Percentiles rank a stretch among this genome's conserved stretches.
These are phyloP conservation scores for Tokudaia tokunoshimensis DNA, from an alignment of 2,797 vertebrate genomes.

Conservation along the genomic window DNA sequence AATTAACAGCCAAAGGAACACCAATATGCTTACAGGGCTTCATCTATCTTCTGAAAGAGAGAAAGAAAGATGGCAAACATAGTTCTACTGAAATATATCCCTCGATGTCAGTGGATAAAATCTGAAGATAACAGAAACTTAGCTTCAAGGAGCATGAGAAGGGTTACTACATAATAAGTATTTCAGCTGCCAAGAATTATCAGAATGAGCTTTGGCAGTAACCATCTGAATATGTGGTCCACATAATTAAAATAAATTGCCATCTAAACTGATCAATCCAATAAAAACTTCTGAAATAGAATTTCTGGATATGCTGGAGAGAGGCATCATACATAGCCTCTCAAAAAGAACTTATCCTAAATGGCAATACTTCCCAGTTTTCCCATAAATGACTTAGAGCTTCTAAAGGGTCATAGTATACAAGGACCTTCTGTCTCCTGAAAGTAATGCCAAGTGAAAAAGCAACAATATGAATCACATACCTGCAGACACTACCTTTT, in stretches of 20 bases:
- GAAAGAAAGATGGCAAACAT: background rate
- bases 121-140: background rate
- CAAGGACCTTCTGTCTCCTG: background rate
- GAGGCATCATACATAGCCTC: background rate
- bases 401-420: background rate
- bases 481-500: slow-evolving; percentile 18
- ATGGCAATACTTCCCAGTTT: background rate
- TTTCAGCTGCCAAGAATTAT: background rate
- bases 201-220: slow-evolving; percentile 8
- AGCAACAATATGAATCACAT: background rate
- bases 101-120: background rate
- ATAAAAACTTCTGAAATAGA: slow-evolving; percentile 36
- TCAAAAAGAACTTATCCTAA: background rate
- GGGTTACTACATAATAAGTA: background rate
- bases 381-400: background rate
- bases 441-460: slow-evolving; percentile 54
- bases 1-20: background rate
- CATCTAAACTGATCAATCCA: background rate
- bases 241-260: slow-evolving; percentile 30
- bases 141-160: background rate
- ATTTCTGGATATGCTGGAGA: background rate
- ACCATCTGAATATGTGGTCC: background rate
- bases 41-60: background rate
- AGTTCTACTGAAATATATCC: background rate
- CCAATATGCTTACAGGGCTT: background rate